Conservation (phyloP, 1,140 invertebrate genomes). For the Lordiphosa stackelbergi region DNA sequence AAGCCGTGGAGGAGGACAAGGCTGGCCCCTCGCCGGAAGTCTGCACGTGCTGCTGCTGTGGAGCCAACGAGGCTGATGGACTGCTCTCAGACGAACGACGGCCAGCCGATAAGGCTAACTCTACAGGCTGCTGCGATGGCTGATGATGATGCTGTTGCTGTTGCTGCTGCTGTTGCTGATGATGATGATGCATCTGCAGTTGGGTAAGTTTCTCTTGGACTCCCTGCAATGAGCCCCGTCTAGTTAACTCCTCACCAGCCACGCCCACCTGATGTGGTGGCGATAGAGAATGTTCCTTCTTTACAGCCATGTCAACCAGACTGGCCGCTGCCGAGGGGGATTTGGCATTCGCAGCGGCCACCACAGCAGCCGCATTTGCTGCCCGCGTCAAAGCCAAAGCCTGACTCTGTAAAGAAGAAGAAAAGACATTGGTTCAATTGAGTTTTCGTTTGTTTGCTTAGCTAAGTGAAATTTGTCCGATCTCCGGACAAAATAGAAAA, state of each 20-base stretch:
- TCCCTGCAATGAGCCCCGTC: conserved; percentile 64
- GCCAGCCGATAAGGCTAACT: conserved; percentile 32
- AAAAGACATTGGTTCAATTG: conserved; percentile 12
- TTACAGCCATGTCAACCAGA: conserved; percentile 63
- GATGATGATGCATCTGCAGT: conserved; percentile 72
- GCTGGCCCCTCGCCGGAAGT: conserved; percentile 31
- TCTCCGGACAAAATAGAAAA: conserved; percentile 53
- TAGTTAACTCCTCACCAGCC: conserved; percentile 47
- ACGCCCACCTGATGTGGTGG: conserved; percentile 33
- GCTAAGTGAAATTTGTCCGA: conserved; percentile 55
- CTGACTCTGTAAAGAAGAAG: conserved; percentile 58
- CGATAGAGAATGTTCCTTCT: conserved; percentile 71
- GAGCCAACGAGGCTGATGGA: conserved; percentile 32
- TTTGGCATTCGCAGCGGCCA: conserved; percentile 69
- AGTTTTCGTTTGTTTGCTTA: conserved; percentile 43
- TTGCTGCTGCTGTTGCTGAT: conserved; percentile 63
- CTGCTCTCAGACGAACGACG: conserved; percentile 52
- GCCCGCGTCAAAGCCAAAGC: conserved; percentile 73
- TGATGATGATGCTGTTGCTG: conserved; percentile 40
- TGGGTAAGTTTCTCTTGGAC: conserved; percentile 72
- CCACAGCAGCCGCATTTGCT: conserved; percentile 64
- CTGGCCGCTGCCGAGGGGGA: conserved; percentile 50
- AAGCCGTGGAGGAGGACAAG: conserved; percentile 54
- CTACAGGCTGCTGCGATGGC: conserved; percentile 26
- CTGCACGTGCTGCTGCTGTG: conserved; percentile 18